Base-by-base conservation (phyloP, 2,888 invertebrate genomes). In the Cantharis lateralis region DNA sequence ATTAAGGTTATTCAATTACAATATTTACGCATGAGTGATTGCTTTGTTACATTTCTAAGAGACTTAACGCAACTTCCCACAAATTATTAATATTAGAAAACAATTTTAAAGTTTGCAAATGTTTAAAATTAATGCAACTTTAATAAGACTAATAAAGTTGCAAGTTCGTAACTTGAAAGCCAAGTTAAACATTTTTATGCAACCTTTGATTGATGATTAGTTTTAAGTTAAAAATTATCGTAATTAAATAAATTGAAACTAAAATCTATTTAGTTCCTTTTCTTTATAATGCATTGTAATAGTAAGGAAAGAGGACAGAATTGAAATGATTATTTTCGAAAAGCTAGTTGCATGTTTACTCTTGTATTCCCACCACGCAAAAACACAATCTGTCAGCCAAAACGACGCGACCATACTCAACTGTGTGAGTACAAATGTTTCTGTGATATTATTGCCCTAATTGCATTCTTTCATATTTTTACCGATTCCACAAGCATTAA, bases 371-470 rank as follows among this genome's bases (percentile, higher is more conserved):
- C 79, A 78, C 83, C 85, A 85, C 84, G 85, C 85, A 82, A 85
- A 84, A 82, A 81, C 80, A 83, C 83, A 84, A 85, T 85, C 84
- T 85, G 85, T 85, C 85, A 85, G 82, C 72, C 79, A 78, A 76
- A 75, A 72, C 80, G 83, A 83, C 83, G 81, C 80, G 80, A 80
- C 80, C 81, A 74, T 77, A 83, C 83, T 80, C 83, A 80, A 83
- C 82, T 81, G 83, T 83, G 83, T 82, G 83, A 82, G 77, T 84
- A 83, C 81, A 80, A 80, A 80, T 84, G 82, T 83, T 82, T 78
- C 82, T 80, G 72, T 80, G 80, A 81, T 83, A 82, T 84, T 83
- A 82, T 82, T 76, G 72, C 80, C 80, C 79, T 82, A 82, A 82
- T 83, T 83, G 81, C 82, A 80, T 81, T 81, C 82, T 82, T 83